Conservation (phyloP, 2,797 vertebrate genomes). For the Fistularia tabacaria region DNA sequence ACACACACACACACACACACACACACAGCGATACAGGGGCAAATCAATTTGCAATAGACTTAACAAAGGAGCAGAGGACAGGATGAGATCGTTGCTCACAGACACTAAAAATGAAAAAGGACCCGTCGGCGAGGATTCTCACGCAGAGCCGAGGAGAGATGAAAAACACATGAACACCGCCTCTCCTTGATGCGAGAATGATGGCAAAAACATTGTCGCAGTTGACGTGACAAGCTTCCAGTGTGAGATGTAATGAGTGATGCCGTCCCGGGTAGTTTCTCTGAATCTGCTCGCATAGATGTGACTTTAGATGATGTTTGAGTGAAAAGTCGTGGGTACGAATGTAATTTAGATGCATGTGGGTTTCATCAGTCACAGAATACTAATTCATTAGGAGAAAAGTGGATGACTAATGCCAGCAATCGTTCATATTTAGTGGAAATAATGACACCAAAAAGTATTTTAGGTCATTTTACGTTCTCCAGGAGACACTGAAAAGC, state of each 20-base stretch:
- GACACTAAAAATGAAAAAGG: constrained; percentile 45
- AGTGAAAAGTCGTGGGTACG: too few species aligned
- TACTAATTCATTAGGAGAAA: background rate
- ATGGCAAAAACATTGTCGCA: background rate
- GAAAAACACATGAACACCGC: constrained; percentile 9
- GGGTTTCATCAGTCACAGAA: background rate
- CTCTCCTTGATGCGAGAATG: constrained; percentile 8
- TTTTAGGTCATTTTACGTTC: too few species aligned
- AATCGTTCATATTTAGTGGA: background rate
- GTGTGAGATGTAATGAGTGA: background rate
- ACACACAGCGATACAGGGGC: constrained; percentile 3
- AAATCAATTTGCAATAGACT: constrained; percentile 47
- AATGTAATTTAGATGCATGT: background rate
- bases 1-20: constrained; percentile 26
- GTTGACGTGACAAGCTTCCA: constrained; percentile 2
- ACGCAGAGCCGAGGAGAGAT: constrained; percentile 3
- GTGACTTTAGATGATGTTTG: too few species aligned
- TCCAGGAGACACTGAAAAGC: too few species aligned
- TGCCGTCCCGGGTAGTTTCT: background rate
- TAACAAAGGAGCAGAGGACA: constrained; percentile 25
- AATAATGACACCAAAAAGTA: too few species aligned
- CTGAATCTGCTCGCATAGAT: background rate
- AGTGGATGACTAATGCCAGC: background rate
- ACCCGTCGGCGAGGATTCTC: constrained; percentile 19
- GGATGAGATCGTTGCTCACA: constrained; percentile 40